Conservation (phyloP, 2,888 invertebrate genomes). For the Xestia sexstrigata region DNA sequence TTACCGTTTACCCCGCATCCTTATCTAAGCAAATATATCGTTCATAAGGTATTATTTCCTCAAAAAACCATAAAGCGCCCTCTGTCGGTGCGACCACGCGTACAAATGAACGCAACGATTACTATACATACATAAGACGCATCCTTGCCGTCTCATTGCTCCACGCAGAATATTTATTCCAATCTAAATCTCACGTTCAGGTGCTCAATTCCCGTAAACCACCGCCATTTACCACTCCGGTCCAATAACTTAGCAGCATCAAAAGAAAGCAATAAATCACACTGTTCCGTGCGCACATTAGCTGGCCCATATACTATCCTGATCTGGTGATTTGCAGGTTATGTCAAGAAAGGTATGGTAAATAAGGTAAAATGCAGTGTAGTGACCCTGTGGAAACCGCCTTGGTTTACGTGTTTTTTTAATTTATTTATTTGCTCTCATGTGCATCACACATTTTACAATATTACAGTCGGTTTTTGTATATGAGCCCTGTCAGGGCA, state of each 20-base stretch:
- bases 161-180: slow-evolving; percentile 12
- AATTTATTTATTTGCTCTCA: too few relatives aligned
- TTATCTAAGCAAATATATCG: background rate
- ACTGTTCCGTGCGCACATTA: slow-evolving; percentile 21
- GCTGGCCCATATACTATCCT: slow-evolving; percentile 20
- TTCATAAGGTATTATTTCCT: background rate
- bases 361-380: background rate
- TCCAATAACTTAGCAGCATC: slow-evolving; percentile 45
- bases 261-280: slow-evolving; percentile 49
- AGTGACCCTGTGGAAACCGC: background rate
- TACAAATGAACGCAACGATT: background rate
- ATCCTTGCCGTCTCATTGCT: background rate
- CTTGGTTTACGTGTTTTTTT: background rate
- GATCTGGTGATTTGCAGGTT: slow-evolving; percentile 22
- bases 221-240: slow-evolving; percentile 1
- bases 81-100: background rate
- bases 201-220: slow-evolving; percentile 17
- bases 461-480: too few relatives aligned
- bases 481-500: too few relatives aligned
- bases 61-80: background rate
- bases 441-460: too few relatives aligned
- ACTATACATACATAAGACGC: background rate
- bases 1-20: background rate
- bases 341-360: background rate
- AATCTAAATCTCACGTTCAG: slow-evolving; percentile 8